phyloP scores from a whole-genome alignment of 2,888 invertebrate species.

The Rotaria sp. region DNA sequence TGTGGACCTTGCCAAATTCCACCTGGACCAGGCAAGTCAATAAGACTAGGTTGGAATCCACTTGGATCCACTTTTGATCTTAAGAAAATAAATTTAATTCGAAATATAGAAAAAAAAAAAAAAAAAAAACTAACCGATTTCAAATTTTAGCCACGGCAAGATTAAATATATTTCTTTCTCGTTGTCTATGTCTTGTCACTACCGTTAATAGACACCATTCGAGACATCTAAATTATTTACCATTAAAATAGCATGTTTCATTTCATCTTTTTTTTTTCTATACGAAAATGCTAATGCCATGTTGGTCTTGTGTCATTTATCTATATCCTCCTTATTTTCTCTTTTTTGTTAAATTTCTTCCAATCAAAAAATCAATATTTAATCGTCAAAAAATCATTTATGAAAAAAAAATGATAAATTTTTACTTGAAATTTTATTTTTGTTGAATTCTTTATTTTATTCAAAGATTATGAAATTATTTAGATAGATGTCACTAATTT shows the following conservation, averaged over 20 bases:
- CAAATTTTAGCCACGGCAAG: neutral
- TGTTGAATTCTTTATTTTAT: neutral
- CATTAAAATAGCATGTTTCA: neutral
- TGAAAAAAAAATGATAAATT: neutral
- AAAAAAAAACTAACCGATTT: neutral
- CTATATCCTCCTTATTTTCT: constrained; percentile 10
- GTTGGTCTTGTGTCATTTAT: neutral
- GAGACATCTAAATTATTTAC: neutral
- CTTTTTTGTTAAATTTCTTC: neutral
- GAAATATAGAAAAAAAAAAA: neutral
- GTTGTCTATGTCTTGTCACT: neutral
- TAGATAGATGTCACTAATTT: neutral
- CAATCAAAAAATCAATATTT: neutral
- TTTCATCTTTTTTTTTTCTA: neutral
- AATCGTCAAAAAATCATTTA: neutral
- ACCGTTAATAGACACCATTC: neutral
- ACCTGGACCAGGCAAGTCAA: neutral
- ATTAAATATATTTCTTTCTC: neutral
- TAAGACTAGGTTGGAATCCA: neutral
- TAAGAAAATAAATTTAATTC: neutral
- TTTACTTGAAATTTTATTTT: neutral
- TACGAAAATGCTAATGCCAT: neutral
- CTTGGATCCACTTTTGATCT: constrained; percentile 29
- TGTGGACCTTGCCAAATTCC: neutral
- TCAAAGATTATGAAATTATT: neutral